A percentile compares a stretch with the other conserved stretches of the same genome.
Evolutionary conservation across 2,797 vertebrate species (phyloP).

Genomic region (Rhodeus uyekii): DNA sequence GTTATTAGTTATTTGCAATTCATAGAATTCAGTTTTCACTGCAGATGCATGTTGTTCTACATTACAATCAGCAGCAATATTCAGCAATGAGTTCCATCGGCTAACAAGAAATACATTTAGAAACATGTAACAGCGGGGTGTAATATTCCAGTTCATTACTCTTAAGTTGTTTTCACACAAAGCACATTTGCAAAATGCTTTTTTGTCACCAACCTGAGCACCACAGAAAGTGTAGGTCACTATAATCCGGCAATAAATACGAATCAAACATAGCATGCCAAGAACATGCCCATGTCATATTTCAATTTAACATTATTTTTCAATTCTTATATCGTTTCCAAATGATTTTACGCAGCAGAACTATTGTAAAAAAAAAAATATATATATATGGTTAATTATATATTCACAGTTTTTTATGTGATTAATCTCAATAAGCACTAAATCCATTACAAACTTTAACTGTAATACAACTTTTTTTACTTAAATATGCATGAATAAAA

Average conservation of each 20-base stretch:
- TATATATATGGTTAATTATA: no score
- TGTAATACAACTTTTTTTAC: neutral
- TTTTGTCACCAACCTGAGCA: neutral
- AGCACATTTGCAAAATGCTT: neutral
- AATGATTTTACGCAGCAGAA: no score
- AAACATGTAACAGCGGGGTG: neutral
- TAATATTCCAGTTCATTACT: neutral
- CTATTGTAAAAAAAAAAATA: no score
- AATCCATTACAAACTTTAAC: neutral
- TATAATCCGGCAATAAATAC: neutral
- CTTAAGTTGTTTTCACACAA: neutral
- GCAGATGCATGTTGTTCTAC: neutral
- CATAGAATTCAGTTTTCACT: neutral
- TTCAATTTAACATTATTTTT: neutral
- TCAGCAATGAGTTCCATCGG: neutral
- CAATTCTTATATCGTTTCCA: no score
- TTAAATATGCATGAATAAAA: neutral
- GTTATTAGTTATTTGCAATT: neutral
- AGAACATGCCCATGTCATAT: neutral
- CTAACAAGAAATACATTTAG: neutral
- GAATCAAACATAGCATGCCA: neutral
- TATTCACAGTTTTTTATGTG: no score
- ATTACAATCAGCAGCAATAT: neutral
- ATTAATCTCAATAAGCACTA: neutral
- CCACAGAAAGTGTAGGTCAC: no score